These are phyloP conservation scores for Poeciliopsis occidentalis DNA, from an alignment of 2,113 vertebrate genomes.

Conservation along the genomic window DNA sequence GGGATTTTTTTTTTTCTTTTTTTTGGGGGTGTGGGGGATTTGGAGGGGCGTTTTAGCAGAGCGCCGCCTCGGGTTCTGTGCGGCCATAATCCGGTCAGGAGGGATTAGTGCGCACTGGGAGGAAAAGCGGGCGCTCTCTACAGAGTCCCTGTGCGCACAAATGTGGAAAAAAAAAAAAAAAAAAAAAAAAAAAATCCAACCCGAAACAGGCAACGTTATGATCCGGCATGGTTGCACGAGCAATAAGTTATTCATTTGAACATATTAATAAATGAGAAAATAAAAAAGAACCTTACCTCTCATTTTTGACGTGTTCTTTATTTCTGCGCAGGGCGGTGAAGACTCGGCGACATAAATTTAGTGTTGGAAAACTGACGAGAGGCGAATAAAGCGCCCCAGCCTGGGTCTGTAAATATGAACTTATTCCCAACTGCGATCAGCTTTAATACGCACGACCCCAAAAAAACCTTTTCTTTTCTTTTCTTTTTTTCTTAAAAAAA, in stretches of 20 bases:
- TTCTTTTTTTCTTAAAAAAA: neutral
- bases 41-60: neutral
- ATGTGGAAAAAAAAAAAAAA: slow-evolving; percentile 33
- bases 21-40: too few species aligned
- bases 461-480: too few species aligned
- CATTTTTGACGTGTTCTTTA: slow-evolving; percentile 67
- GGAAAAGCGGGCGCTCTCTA: slow-evolving; percentile 58
- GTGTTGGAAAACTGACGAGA: slow-evolving; percentile 9
- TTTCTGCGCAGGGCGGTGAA: slow-evolving; percentile 8
- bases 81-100: slow-evolving; percentile 65
- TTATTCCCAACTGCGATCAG: slow-evolving; percentile 44
- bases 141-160: slow-evolving; percentile 43
- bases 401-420: slow-evolving; percentile 53
- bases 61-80: slow-evolving; percentile 35
- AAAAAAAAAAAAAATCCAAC: neutral
- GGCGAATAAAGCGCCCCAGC: slow-evolving; percentile 14
- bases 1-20: neutral
- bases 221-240: slow-evolving; percentile 16
- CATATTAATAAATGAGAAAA: neutral
- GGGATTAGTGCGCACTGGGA: slow-evolving; percentile 69
- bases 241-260: neutral
- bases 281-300: slow-evolving; percentile 72
- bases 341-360: slow-evolving; percentile 68
- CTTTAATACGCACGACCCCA: slow-evolving; percentile 4
- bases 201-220: neutral